Evolutionary conservation across 2,888 invertebrate genomes (phyloP).

Genomic region (Bimastos eiseni): DNA sequence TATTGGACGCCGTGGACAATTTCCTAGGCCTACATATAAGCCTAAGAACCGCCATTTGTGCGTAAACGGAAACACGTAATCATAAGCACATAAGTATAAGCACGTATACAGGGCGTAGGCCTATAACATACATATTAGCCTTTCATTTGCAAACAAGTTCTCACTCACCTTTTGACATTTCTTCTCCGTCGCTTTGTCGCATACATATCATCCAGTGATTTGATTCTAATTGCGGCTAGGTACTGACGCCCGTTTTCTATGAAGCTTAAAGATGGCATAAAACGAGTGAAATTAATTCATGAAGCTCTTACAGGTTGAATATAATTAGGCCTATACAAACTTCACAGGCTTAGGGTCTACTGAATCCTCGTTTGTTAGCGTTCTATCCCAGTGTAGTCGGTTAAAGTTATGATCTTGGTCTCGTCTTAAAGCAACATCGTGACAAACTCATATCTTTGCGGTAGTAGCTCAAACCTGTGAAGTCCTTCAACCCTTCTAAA

Average conservation of each 20-base stretch:
- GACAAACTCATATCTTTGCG: not conserved
- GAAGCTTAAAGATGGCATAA: not conserved
- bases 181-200: constrained; percentile 7
- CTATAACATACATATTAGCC: no score
- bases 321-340: no score
- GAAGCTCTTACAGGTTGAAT: not conserved
- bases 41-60: no score
- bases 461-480: not conserved
- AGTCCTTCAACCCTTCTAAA: not conserved
- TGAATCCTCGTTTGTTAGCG: not conserved
- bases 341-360: no score
- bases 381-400: not conserved
- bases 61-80: no score
- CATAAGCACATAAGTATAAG: no score
- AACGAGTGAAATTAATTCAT: not conserved
- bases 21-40: no score
- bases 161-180: constrained; percentile 9
- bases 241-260: not conserved
- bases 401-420: not conserved
- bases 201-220: constrained; percentile 24
- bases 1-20: no score
- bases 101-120: no score
- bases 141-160: not conserved
- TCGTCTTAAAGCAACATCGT: not conserved
- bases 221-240: not conserved